phyloP scores from a whole-genome alignment of 1,140 invertebrate species.

The Phymastichus coffea region DNA sequence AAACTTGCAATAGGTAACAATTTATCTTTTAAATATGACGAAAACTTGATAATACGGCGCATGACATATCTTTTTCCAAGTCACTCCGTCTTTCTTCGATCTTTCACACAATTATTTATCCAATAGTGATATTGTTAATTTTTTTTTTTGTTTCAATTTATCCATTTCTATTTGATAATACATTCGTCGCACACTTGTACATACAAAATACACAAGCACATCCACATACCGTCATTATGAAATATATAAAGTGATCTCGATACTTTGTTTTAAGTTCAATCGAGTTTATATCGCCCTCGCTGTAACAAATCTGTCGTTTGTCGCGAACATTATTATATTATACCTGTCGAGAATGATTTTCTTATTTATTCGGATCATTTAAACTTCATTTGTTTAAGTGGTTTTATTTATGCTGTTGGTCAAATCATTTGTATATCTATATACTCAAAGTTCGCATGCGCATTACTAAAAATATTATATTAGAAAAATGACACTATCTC shows the following conservation, averaged over 20 bases:
- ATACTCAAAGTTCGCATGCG: constrained; percentile 3
- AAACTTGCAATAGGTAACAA: constrained; percentile 25
- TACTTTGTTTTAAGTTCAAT: constrained; percentile 2
- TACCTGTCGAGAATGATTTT: background rate
- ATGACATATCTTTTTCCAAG: constrained; percentile 18
- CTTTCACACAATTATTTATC: too few relatives aligned
- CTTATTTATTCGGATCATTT: background rate
- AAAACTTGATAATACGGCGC: constrained; percentile 18
- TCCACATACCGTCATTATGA: constrained; percentile 19
- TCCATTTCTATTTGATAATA: constrained; percentile 13
- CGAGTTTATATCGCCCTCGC: background rate
- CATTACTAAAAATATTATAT: constrained; percentile 14
- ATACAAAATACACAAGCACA: constrained; percentile 19
- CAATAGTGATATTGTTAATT: constrained; percentile 18
- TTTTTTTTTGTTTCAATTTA: background rate
- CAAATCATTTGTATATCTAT: constrained; percentile 17
- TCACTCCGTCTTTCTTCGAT: constrained; percentile 12
- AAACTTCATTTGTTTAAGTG: background rate
- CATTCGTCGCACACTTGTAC: background rate
- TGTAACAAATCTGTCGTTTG: background rate
- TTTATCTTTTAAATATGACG: constrained; percentile 17
- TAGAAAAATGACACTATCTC: constrained; percentile 26
- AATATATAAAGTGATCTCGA: constrained; percentile 18
- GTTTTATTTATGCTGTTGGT: background rate
- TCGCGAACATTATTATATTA: constrained; percentile 2